Conservation (phyloP, 2,888 invertebrate species). For the Drosophila parthenogenetica region DNA sequence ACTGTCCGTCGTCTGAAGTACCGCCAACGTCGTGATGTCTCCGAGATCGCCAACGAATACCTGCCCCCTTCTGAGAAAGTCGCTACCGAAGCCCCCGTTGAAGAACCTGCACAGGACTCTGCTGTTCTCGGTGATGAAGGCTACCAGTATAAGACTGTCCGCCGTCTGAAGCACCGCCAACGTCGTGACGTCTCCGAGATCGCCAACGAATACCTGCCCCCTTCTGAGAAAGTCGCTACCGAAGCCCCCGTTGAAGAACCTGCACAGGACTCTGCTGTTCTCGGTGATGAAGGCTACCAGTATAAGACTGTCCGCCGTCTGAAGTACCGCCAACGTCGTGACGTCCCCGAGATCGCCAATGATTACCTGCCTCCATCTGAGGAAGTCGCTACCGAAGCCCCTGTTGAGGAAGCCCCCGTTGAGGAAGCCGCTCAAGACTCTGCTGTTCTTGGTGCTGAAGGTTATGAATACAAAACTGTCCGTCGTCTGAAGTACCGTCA, state of each 20-base stretch:
- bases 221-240: constrained; percentile 9
- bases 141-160: constrained; percentile 35
- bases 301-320: constrained; percentile 68
- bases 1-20: constrained; percentile 38
- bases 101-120: constrained; percentile 28
- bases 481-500: constrained; percentile 61
- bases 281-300: constrained; percentile 55
- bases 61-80: constrained; percentile 27
- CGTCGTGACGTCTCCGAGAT: constrained; percentile 40
- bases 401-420: constrained; percentile 28
- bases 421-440: constrained; percentile 47
- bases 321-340: constrained; percentile 64
- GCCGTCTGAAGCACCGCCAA: constrained; percentile 37
- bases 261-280: constrained; percentile 47
- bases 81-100: constrained; percentile 8
- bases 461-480: constrained; percentile 68
- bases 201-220: constrained; percentile 35
- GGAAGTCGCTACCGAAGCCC: too few species aligned
- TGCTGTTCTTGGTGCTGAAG: constrained; percentile 49
- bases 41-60: constrained; percentile 37
- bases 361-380: too few species aligned
- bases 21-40: constrained; percentile 39
- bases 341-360: constrained; percentile 52
- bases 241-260: constrained; percentile 15
- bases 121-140: constrained; percentile 27